Percentiles rank a stretch among this genome's conserved stretches.
phyloP scores from a whole-genome alignment of 1,140 invertebrate genomes.

The Heliconius congener region DNA sequence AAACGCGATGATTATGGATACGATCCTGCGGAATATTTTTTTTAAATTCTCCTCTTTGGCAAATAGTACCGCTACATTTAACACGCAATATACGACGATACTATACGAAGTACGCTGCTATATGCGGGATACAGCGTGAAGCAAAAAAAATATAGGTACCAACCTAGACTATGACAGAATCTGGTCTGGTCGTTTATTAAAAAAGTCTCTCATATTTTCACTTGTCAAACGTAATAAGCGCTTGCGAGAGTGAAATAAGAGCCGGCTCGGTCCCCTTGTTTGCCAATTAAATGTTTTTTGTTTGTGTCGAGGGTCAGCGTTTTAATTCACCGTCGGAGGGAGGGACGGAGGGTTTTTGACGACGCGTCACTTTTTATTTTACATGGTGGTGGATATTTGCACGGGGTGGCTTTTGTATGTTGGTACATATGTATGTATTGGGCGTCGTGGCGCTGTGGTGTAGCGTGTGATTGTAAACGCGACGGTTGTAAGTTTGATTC shows the following conservation, averaged over 20 bases:
- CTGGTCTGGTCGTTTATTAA: conserved; percentile 13
- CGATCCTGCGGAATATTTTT: no score
- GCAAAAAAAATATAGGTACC: not conserved
- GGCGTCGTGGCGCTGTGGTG: no score
- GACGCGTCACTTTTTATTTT: conserved; percentile 41
- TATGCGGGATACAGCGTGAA: not conserved
- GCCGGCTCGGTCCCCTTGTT: conserved; percentile 42
- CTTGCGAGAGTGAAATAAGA: conserved; percentile 35
- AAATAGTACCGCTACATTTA: no score
- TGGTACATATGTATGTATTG: not conserved
- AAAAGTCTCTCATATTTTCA: conserved; percentile 24
- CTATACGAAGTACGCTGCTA: not conserved
- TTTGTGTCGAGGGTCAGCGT: conserved; percentile 43
- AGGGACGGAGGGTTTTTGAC: conserved; percentile 34
- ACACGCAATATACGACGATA: no score
- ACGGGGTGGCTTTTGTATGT: not conserved
- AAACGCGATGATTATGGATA: no score
- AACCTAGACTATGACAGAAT: not conserved
- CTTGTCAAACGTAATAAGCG: conserved; percentile 41
- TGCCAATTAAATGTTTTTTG: conserved; percentile 52
- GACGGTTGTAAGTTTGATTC: no score
- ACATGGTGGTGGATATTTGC: conserved; percentile 13
- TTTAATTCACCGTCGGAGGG: conserved; percentile 41
- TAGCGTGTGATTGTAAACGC: no score
- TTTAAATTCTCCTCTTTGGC: no score